Base-by-base conservation (phyloP, 2,113 vertebrate species). In the Oenanthe melanoleuca region DNA sequence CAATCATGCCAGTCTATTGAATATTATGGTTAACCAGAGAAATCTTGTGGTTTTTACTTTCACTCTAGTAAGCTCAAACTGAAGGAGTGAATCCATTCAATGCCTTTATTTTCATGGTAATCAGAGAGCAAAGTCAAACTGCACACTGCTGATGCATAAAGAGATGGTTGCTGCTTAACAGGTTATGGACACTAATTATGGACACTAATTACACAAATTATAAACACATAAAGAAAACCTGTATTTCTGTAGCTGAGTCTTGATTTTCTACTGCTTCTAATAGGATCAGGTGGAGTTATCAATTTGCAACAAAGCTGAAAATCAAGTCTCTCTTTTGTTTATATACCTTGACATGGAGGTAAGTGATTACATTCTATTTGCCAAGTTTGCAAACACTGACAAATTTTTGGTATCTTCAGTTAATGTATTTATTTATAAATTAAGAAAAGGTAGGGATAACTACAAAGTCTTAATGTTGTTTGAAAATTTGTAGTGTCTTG, bases 301-400 rank as follows among this genome's bases (percentile, higher is more conserved):
- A 45, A 26, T 64, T 60, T 53, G 55, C 85, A 69, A n/a, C 31
- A 79, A 56, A 78, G 44, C 23, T 89, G 70, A 84, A 95, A 86
- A 84, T 53, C 40, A 63, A 49, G 18, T 50, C 33, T 87, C 11
- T 49, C 15, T 74, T 61, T 71, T 69, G 8, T 91, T 86, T 88
- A 80, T 82, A 50, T 53, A 85, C 26, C 29, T 69, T 72, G 52
- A 63, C 2, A 1, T 31, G 26, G 50, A 79, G 5, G 23, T 56
- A 64, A 29, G 14, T 22, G 15, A 72, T 50, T 63, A 34, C 28
- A 33, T 57, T 74, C 57, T 82, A 7, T 50, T 80, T 60, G 40
- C n/a, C 29, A 52, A 49, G 23, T 69, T 53, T 75, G 42, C 55
- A 82, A 92, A 84, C 34, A 53, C 7, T 81, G 14, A 31, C 6